These are phyloP conservation scores for Sphaerodactylus townsendi DNA, from an alignment of 2,113 vertebrate genomes.

Conservation along the genomic window DNA sequence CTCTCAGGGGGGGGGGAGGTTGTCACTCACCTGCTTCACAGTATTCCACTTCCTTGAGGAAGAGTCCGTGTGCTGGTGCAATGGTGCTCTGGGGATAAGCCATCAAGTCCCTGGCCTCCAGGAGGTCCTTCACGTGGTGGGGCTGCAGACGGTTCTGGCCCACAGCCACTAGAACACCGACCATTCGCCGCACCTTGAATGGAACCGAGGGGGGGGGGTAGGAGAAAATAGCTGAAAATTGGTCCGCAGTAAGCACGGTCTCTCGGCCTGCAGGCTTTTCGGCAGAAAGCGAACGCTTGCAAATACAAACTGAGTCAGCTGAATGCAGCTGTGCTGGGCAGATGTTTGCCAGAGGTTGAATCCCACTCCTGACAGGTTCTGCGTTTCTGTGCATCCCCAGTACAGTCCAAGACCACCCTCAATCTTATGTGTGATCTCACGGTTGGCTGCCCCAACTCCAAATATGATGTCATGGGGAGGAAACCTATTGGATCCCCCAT, in stretches of 20 bases:
- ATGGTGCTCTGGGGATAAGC: slow-evolving; percentile 70
- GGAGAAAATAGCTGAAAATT: background rate
- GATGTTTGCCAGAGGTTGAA: too few species aligned
- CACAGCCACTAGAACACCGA: slow-evolving; percentile 84
- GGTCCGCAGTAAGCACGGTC: background rate
- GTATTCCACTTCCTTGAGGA: slow-evolving; percentile 85
- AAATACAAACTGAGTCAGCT: too few species aligned
- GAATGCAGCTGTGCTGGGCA: too few species aligned
- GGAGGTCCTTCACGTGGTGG: slow-evolving; percentile 71
- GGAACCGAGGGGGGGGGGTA: background rate
- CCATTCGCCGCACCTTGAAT: slow-evolving; percentile 87
- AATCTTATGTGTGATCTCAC: too few species aligned
- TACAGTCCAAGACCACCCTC: too few species aligned
- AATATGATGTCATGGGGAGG: too few species aligned
- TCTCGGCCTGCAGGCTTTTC: background rate
- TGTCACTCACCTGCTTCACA: slow-evolving; percentile 16
- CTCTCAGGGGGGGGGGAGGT: too few species aligned
- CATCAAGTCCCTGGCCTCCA: slow-evolving; percentile 76
- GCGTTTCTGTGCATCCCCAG: too few species aligned
- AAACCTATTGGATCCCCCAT: too few species aligned
- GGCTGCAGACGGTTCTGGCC: slow-evolving; percentile 77
- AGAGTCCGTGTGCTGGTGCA: slow-evolving; percentile 84
- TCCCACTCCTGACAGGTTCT: too few species aligned
- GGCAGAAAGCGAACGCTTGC: too few species aligned
- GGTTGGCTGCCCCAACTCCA: too few species aligned